Percentiles rank a stretch among this genome's conserved stretches.
These are phyloP conservation scores for Dendropsophus ebraccatus DNA, from an alignment of 2,113 vertebrate genomes.

Conservation along the genomic window DNA sequence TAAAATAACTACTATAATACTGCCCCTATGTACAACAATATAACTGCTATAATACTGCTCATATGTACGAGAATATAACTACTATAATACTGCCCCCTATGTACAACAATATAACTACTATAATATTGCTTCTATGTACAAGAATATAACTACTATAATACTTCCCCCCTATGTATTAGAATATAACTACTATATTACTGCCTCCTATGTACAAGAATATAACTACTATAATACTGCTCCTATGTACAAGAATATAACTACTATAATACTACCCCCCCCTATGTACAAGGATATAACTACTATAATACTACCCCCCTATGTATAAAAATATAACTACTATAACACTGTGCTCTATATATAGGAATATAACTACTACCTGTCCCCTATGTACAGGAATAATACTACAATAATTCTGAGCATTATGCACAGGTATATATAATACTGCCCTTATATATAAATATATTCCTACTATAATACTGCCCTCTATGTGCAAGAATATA, in stretches of 20 bases:
- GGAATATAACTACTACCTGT: conserved; percentile 10
- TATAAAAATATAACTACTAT: neutral
- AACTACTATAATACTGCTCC: conserved; percentile 5
- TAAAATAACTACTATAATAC: neutral
- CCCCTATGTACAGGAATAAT: conserved; percentile 2
- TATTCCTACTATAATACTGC: conserved; percentile 8
- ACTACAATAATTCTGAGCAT: too few species aligned
- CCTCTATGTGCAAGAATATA: neutral
- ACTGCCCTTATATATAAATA: neutral
- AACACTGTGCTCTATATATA: neutral
- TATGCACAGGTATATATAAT: too few species aligned
- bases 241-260: conserved; percentile 3
- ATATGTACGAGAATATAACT: conserved; percentile 8
- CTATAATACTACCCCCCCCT: neutral
- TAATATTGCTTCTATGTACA: neutral
- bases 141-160: neutral
- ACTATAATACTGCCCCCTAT: conserved; percentile 7
- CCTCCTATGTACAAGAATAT: conserved; percentile 2
- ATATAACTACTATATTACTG: conserved; percentile 3
- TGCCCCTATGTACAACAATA: too few species aligned
- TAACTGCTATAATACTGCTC: conserved; percentile 2
- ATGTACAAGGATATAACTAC: neutral
- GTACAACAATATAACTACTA: conserved; percentile 4
- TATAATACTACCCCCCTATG: neutral
- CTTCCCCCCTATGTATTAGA: neutral